phyloP scores from a whole-genome alignment of 2,113 vertebrate genomes.

The Gadus chalcogrammus region DNA sequence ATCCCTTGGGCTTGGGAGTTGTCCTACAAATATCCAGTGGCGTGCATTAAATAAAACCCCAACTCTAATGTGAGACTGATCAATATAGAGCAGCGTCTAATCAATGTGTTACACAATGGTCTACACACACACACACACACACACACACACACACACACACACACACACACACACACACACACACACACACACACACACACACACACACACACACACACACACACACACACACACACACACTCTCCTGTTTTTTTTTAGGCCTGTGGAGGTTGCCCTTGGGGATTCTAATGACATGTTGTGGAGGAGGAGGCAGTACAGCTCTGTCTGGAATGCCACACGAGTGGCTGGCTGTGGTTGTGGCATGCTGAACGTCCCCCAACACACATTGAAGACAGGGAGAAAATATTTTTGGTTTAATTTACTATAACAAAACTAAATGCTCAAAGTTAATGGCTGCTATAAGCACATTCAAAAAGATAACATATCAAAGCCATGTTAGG shows the following conservation, averaged over 20 bases:
- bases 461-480: no score
- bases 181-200: neutral
- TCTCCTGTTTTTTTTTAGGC: neutral
- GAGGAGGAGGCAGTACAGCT: neutral
- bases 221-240: neutral
- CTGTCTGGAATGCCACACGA: slow-evolving; percentile 38
- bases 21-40: no score
- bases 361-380: no score
- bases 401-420: no score
- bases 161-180: slow-evolving; percentile 9
- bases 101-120: neutral
- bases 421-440: no score
- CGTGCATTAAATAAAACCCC: no score
- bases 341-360: slow-evolving; percentile 13
- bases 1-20: no score
- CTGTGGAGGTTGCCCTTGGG: neutral
- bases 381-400: no score
- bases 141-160: neutral
- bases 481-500: no score
- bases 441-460: no score
- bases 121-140: slow-evolving; percentile 10
- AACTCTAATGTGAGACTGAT: no score
- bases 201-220: neutral
- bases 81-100: neutral
- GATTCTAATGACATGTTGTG: neutral